Conservation (phyloP, 2,888 invertebrate genomes). For the Nephrotoma guestfalica region DNA sequence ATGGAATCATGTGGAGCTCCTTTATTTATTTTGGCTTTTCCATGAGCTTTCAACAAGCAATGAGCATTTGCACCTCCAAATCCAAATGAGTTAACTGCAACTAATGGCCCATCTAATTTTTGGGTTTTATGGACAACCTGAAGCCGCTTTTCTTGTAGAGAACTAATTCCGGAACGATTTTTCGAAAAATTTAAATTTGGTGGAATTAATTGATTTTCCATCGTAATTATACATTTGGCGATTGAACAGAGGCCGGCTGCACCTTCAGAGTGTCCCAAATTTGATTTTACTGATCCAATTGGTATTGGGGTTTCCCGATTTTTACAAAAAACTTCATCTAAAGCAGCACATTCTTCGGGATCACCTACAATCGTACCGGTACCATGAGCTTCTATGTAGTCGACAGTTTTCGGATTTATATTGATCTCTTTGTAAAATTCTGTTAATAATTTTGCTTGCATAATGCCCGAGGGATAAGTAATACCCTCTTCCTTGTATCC, state of each 20-base stretch:
- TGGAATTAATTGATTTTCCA: constrained; percentile 65
- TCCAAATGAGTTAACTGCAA: constrained; percentile 82
- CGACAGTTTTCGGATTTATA: constrained; percentile 51
- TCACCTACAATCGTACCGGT: constrained; percentile 40
- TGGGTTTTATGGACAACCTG: constrained; percentile 58
- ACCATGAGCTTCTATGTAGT: constrained; percentile 78
- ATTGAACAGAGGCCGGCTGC: constrained; percentile 69
- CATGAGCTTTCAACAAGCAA: constrained; percentile 20
- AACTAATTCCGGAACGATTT: constrained; percentile 46
- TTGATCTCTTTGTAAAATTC: constrained; percentile 56
- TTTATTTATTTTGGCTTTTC: constrained; percentile 33
- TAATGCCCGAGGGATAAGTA: constrained; percentile 49
- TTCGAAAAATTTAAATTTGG: constrained; percentile 69
- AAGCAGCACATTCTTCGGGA: constrained; percentile 76
- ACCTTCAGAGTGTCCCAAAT: constrained; percentile 86
- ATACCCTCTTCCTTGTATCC: constrained; percentile 39
- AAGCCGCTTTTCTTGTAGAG: constrained; percentile 45
- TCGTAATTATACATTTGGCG: constrained; percentile 66
- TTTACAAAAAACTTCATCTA: constrained; percentile 64
- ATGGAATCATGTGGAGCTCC: constrained; percentile 47
- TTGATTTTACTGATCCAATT: constrained; percentile 88
- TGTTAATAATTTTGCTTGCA: constrained; percentile 43
- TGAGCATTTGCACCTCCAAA: constrained; percentile 79
- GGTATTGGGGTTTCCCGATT: constrained; percentile 59
- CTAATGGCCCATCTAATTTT: constrained; percentile 56